phyloP scores from a whole-genome alignment of 1,140 invertebrate species.

The Tetraneura akinire region DNA sequence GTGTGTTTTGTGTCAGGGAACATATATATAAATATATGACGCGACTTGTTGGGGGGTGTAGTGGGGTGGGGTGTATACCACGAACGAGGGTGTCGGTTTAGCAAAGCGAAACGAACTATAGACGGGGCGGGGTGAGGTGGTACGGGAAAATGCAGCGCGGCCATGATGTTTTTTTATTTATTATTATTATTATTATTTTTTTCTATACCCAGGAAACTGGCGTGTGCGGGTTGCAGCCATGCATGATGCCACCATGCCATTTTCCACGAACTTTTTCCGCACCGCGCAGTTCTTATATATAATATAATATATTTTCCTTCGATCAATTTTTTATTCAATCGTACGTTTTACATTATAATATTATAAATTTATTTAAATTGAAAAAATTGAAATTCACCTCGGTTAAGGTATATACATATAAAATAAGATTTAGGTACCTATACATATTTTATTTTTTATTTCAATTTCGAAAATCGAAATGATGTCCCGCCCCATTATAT shows the following conservation, averaged over 20 bases:
- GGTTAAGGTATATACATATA: no score
- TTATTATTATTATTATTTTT: background rate
- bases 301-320: no score
- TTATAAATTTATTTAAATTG: no score
- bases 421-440: no score
- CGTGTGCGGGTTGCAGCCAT: slow-evolving; percentile 3
- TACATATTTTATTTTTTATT: no score
- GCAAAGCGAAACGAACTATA: background rate
- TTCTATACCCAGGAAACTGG: background rate
- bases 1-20: slow-evolving; percentile 16
- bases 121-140: no score
- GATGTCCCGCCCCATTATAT: no score
- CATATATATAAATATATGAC: no score
- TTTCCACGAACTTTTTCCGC: slow-evolving; percentile 19
- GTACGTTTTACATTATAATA: background rate
- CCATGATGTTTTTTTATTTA: slow-evolving; percentile 24
- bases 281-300: background rate
- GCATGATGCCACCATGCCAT: slow-evolving; percentile 34
- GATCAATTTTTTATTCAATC: background rate
- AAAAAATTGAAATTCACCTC: no score
- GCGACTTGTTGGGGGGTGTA: background rate
- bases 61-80: background rate
- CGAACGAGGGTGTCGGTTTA: slow-evolving; percentile 38
- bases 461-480: no score
- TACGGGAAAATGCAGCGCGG: background rate